Conservation (phyloP, 1,140 invertebrate species). For the Atta colombica region DNA sequence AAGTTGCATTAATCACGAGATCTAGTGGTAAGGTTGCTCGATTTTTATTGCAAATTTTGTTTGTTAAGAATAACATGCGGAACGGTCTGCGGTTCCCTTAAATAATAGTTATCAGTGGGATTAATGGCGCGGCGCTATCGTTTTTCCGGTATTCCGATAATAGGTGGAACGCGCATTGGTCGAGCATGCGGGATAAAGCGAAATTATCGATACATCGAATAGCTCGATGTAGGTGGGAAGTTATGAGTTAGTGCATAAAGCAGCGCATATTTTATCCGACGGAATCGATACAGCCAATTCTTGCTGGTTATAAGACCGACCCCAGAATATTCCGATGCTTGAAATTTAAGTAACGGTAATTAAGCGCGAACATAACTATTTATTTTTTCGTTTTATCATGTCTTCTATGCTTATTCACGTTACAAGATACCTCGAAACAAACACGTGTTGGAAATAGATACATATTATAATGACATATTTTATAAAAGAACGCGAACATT, state of each 20-base stretch:
- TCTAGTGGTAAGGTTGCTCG: neutral
- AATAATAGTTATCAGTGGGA: conserved; percentile 74
- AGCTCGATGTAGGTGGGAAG: conserved; percentile 49
- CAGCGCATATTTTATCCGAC: conserved; percentile 55
- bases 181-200: conserved; percentile 39
- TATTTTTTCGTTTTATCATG: neutral
- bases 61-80: conserved; percentile 67
- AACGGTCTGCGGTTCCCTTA: conserved; percentile 56
- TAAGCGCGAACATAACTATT: conserved; percentile 35
- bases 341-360: conserved; percentile 36
- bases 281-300: conserved; percentile 49
- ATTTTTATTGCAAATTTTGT: conserved; percentile 68
- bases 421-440: neutral
- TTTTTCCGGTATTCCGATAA: conserved; percentile 74
- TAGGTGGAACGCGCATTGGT: conserved; percentile 51
- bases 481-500: neutral
- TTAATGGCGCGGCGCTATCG: conserved; percentile 73
- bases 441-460: neutral
- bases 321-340: neutral
- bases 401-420: neutral
- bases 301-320: neutral
- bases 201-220: conserved; percentile 74
- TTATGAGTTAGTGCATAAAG: conserved; percentile 64
- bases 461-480: conserved; percentile 4
- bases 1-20: conserved; percentile 21